A percentile compares a stretch with the other conserved stretches of the same genome.
phyloP scores from a whole-genome alignment of 2,113 vertebrate genomes.

The Gymnocephalus cernua region DNA sequence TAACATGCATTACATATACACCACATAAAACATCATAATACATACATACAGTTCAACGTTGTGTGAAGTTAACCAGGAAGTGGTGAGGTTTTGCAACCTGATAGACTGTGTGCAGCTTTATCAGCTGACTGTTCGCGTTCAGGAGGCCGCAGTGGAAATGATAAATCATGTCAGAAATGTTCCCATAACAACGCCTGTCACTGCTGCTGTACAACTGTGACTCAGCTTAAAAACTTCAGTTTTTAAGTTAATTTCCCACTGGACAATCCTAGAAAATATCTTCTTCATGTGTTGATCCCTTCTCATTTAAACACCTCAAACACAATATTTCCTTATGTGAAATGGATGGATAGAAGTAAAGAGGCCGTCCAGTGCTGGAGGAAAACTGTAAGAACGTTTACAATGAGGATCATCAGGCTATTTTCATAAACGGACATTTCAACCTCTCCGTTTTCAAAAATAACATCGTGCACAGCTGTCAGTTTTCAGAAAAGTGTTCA shows the following conservation, averaged over 20 bases:
- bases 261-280: not conserved
- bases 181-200: not conserved
- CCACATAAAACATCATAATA: no score
- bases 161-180: not conserved
- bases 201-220: not conserved
- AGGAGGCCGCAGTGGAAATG: slow-evolving; percentile 2
- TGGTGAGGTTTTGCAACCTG: slow-evolving; percentile 20
- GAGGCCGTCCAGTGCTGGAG: not conserved
- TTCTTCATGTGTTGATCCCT: not conserved
- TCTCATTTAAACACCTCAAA: not conserved
- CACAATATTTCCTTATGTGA: not conserved
- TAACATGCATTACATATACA: no score
- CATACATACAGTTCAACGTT: not conserved
- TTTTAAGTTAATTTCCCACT: no score
- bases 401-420: not conserved
- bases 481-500: no score
- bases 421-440: no score
- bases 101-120: not conserved
- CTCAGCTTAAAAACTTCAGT: not conserved
- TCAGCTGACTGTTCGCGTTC: slow-evolving; percentile 37
- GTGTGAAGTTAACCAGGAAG: slow-evolving; percentile 28
- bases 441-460: no score
- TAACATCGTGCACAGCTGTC: no score
- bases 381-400: not conserved
- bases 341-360: not conserved